A percentile compares a stretch with the other conserved stretches of the same genome.
Evolutionary conservation across 2,797 vertebrate species (phyloP).

Genomic region (Pempheris klunzingeri): DNA sequence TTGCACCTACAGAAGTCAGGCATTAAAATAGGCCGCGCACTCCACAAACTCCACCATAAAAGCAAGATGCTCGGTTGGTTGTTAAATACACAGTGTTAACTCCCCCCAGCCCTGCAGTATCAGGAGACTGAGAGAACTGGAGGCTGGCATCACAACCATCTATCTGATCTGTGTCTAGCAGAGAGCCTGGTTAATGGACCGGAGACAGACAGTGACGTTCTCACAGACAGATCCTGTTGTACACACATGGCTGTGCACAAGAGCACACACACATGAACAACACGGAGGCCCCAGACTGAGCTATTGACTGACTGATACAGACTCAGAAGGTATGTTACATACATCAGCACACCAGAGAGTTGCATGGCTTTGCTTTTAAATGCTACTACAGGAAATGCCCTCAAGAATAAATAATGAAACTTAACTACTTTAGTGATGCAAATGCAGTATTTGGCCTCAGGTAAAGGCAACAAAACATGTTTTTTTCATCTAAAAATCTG

Average conservation of each 20-base stretch:
- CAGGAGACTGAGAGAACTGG: constrained; percentile 50
- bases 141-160: constrained; percentile 73
- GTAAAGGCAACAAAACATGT: not conserved
- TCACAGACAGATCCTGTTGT: constrained; percentile 64
- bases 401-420: constrained; percentile 50
- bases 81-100: constrained; percentile 67
- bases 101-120: constrained; percentile 47
- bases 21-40: constrained; percentile 53
- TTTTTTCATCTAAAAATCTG: constrained; percentile 17
- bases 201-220: constrained; percentile 80
- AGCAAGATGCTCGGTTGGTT: constrained; percentile 55
- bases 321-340: constrained; percentile 61
- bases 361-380: constrained; percentile 44
- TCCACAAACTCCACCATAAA: constrained; percentile 42
- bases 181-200: constrained; percentile 81
- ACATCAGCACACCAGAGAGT: constrained; percentile 54
- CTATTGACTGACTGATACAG: constrained; percentile 72
- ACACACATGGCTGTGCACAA: constrained; percentile 66
- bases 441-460: not conserved
- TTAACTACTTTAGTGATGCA: constrained; percentile 22
- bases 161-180: constrained; percentile 79
- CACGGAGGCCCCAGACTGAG: constrained; percentile 61
- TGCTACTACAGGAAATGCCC: constrained; percentile 34
- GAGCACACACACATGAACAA: constrained; percentile 38
- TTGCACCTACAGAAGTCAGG: constrained; percentile 51